Conservation (phyloP, 1,140 invertebrate genomes). For the Grapholita molesta region DNA sequence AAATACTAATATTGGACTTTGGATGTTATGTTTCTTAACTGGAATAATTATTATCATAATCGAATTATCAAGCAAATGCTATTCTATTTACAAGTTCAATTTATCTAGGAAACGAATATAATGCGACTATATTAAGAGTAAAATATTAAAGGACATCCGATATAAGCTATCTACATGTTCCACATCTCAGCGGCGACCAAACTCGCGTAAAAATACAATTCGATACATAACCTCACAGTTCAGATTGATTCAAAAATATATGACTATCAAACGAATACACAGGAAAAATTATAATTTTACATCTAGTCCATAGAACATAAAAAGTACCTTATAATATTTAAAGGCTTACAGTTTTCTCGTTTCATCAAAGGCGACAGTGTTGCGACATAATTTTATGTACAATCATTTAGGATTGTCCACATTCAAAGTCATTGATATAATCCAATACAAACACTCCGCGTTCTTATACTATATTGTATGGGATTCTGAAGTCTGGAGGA, state of each 20-base stretch:
- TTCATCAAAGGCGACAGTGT: neutral
- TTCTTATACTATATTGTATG: neutral
- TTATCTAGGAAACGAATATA: conserved; percentile 23
- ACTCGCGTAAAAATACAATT: neutral
- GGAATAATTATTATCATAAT: conserved; percentile 29
- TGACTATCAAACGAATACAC: neutral
- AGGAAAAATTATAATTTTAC: neutral
- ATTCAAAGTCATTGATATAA: neutral
- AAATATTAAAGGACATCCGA: conserved; percentile 36
- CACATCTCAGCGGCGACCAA: conserved; percentile 17
- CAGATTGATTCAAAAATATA: neutral
- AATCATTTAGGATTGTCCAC: neutral
- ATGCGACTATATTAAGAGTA: conserved; percentile 29
- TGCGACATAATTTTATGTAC: neutral
- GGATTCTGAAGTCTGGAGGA: neutral
- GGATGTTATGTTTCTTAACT: conserved; percentile 37
- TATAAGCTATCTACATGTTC: conserved; percentile 29
- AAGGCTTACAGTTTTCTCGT: neutral
- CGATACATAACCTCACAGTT: neutral
- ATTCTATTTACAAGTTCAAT: conserved; percentile 44
- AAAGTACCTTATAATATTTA: neutral
- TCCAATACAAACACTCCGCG: neutral
- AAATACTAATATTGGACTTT: conserved; percentile 54
- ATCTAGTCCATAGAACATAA: neutral
- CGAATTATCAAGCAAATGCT: conserved; percentile 33